Evolutionary conservation across 2,888 invertebrate genomes (phyloP).

Genomic region (Oegoconia quadripuncta): DNA sequence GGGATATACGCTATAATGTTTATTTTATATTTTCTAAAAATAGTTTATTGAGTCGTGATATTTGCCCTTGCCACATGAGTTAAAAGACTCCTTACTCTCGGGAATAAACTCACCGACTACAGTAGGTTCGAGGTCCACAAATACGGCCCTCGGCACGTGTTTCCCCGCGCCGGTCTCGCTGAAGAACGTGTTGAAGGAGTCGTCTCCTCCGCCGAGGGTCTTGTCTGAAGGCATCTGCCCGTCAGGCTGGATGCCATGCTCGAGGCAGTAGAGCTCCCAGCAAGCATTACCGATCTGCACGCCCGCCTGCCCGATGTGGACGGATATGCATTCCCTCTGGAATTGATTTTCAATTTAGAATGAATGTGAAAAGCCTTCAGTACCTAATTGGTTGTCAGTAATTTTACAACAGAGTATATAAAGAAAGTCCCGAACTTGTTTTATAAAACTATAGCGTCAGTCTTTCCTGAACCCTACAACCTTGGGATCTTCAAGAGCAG

Average conservation of each 20-base stretch:
- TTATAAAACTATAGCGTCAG: too few relatives aligned
- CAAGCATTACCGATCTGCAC: slow-evolving; percentile 93
- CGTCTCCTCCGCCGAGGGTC: slow-evolving; percentile 85
- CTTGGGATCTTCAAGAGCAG: too few relatives aligned
- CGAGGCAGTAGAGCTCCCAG: slow-evolving; percentile 92
- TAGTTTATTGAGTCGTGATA: too few relatives aligned
- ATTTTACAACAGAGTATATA: too few relatives aligned
- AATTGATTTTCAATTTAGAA: too few relatives aligned
- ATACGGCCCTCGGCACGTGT: slow-evolving; percentile 93
- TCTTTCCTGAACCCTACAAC: too few relatives aligned
- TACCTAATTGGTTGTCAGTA: too few relatives aligned
- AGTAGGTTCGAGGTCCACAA: slow-evolving; percentile 95
- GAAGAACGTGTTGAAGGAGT: slow-evolving; percentile 89
- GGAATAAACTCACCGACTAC: slow-evolving; percentile 84
- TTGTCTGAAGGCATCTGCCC: slow-evolving; percentile 93
- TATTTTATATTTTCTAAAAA: too few relatives aligned
- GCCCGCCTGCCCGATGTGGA: slow-evolving; percentile 92
- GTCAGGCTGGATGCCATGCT: slow-evolving; percentile 91
- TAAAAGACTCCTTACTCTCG: too few relatives aligned
- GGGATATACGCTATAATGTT: too few relatives aligned
- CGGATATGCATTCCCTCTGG: slow-evolving; percentile 92
- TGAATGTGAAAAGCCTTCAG: background rate
- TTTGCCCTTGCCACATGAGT: too few relatives aligned
- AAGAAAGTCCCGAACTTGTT: too few relatives aligned
- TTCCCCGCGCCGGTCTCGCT: slow-evolving; percentile 88